Evolutionary conservation across 1,140 invertebrate species (phyloP).

Genomic region (Spodoptera frugiperda): DNA sequence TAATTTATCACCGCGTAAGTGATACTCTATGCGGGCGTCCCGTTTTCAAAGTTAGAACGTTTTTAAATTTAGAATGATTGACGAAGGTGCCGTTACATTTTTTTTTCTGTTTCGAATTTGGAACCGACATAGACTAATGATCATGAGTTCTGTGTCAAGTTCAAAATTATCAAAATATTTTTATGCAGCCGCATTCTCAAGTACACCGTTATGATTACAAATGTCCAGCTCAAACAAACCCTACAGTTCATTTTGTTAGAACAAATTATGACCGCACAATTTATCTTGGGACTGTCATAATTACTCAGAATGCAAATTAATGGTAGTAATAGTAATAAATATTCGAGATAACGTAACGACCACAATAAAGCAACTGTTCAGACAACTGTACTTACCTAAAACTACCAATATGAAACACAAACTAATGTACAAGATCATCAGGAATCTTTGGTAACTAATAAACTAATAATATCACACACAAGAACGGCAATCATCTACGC

Average conservation of each 20-base stretch:
- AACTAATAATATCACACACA: constrained; percentile 83
- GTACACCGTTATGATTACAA: constrained; percentile 8
- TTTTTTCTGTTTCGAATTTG: constrained; percentile 16
- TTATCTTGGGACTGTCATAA: constrained; percentile 52
- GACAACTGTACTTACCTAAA: constrained; percentile 75
- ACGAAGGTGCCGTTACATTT: background rate
- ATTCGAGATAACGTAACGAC: constrained; percentile 39
- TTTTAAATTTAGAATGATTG: constrained; percentile 31
- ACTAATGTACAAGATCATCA: constrained; percentile 86
- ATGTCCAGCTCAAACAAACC: background rate
- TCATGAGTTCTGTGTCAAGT: constrained; percentile 19
- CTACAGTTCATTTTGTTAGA: constrained; percentile 9
- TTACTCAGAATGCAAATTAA: constrained; percentile 50
- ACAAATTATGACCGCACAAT: constrained; percentile 39
- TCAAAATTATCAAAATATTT: constrained; percentile 20
- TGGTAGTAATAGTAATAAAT: constrained; percentile 40
- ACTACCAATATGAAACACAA: constrained; percentile 85
- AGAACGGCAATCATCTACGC: constrained; percentile 80
- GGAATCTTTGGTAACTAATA: constrained; percentile 85
- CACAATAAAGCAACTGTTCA: constrained; percentile 42
- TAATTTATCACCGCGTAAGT: constrained; percentile 39
- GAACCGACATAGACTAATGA: constrained; percentile 24
- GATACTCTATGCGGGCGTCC: constrained; percentile 45
- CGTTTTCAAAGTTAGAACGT: background rate
- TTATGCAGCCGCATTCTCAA: background rate